A percentile compares a stretch with the other conserved stretches of the same genome.
Evolutionary conservation across 2,797 vertebrate species (phyloP).

Genomic region (Miopithecus talapoin): DNA sequence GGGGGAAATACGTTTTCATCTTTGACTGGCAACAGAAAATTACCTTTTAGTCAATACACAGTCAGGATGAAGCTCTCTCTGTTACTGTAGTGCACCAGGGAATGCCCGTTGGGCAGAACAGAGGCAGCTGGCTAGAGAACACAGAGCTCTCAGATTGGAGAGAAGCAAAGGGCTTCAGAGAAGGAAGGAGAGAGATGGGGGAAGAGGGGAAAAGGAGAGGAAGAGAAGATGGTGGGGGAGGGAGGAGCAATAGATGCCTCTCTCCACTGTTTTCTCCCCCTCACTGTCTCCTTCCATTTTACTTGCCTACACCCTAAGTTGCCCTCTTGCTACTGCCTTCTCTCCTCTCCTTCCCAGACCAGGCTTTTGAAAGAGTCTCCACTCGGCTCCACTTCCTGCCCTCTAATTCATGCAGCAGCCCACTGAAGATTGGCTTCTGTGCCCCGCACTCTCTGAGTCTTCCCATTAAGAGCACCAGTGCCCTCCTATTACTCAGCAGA

Average conservation of each 20-base stretch:
- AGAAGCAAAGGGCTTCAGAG: not conserved
- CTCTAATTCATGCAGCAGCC: not conserved
- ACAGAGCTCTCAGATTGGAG: not conserved
- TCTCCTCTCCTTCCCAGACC: not conserved
- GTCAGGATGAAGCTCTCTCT: not conserved
- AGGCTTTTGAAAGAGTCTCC: not conserved
- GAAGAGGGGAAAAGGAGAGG: too few relatives aligned
- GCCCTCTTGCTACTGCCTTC: not conserved
- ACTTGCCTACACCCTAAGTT: not conserved
- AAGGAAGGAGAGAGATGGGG: too few relatives aligned
- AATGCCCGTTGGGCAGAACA: not conserved
- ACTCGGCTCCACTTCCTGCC: not conserved
- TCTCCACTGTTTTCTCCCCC: not conserved
- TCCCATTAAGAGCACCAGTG: not conserved
- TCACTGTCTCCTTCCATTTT: not conserved
- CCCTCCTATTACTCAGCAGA: too few relatives aligned
- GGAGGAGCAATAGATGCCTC: not conserved
- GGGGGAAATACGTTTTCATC: not conserved
- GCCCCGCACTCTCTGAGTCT: not conserved
- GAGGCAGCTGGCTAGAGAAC: not conserved
- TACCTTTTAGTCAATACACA: not conserved
- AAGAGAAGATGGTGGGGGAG: not conserved
- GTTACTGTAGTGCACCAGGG: not conserved
- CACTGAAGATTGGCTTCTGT: not conserved
- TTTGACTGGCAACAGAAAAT: slow-evolving; percentile 19